These are phyloP conservation scores for Poeciliopsis occidentalis DNA, from an alignment of 2,113 vertebrate genomes.

Conservation along the genomic window DNA sequence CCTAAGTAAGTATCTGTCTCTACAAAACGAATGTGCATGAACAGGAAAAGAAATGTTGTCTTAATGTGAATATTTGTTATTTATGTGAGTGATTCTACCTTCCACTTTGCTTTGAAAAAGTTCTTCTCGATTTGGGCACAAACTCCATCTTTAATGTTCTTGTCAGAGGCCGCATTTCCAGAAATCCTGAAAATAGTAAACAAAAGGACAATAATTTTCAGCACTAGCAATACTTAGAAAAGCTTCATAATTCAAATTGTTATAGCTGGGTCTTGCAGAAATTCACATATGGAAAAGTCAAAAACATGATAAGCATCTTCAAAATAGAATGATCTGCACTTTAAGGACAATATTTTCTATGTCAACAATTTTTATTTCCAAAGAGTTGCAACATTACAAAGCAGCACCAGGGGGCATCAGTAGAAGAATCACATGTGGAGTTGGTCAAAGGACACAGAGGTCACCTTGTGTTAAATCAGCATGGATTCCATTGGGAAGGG, in stretches of 20 bases:
- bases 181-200: constrained; percentile 87
- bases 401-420: not conserved
- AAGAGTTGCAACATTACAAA: not conserved
- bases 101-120: constrained; percentile 98
- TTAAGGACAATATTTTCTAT: not conserved
- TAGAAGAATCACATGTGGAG: not conserved
- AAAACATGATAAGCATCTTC: not conserved
- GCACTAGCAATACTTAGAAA: not conserved
- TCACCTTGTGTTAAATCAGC: not conserved
- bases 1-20: too few species aligned
- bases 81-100: constrained; percentile 79
- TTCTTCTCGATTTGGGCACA: constrained; percentile 99
- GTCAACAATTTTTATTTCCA: not conserved
- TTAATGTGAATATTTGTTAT: not conserved
- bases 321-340: not conserved
- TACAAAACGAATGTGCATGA: not conserved
- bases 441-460: not conserved
- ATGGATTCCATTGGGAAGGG: not conserved
- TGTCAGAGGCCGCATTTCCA: constrained; percentile 96
- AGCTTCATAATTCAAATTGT: not conserved
- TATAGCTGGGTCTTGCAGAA: not conserved
- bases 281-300: not conserved
- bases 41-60: not conserved
- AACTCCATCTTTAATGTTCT: constrained; percentile 98
- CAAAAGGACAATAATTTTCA: not conserved